Percentiles rank a stretch among this genome's conserved stretches.
phyloP scores from a whole-genome alignment of 2,113 vertebrate genomes.

The Muntiacus reevesi region DNA sequence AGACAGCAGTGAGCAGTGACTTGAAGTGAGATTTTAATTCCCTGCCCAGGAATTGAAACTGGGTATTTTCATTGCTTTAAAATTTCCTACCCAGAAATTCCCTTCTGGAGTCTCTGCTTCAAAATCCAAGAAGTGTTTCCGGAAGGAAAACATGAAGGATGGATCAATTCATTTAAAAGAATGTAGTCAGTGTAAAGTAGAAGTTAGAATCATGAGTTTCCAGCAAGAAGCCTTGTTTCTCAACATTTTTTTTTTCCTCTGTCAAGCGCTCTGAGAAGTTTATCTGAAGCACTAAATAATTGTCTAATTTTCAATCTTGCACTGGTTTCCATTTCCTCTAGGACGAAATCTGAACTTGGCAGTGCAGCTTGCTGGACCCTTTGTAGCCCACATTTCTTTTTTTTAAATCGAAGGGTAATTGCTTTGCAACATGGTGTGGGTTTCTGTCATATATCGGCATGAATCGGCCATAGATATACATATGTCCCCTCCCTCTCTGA shows the following conservation, averaged over 20 bases:
- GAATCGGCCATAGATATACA: not conserved
- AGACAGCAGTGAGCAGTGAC: not conserved
- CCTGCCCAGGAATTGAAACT: not conserved
- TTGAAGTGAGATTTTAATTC: not conserved
- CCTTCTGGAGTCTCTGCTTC: not conserved
- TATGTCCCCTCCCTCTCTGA: not conserved
- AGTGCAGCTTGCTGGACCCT: not conserved
- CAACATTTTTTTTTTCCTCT: not conserved
- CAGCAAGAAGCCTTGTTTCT: not conserved
- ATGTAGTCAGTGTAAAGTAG: not conserved
- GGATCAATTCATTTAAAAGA: not conserved
- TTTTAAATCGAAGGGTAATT: not conserved
- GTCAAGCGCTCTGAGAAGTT: not conserved
- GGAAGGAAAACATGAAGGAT: not conserved
- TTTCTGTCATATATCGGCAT: not conserved
- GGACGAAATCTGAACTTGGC: not conserved
- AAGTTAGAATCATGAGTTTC: not conserved
- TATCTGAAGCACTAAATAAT: not conserved
- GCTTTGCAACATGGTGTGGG: not conserved
- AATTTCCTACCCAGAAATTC: not conserved
- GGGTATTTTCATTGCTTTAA: not conserved
- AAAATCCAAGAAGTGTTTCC: not conserved
- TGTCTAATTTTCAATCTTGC: not conserved
- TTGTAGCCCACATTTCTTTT: not conserved
- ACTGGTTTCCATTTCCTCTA: not conserved